Conservation (phyloP, 2,113 vertebrate genomes). For the Nothoprocta perdicaria region DNA sequence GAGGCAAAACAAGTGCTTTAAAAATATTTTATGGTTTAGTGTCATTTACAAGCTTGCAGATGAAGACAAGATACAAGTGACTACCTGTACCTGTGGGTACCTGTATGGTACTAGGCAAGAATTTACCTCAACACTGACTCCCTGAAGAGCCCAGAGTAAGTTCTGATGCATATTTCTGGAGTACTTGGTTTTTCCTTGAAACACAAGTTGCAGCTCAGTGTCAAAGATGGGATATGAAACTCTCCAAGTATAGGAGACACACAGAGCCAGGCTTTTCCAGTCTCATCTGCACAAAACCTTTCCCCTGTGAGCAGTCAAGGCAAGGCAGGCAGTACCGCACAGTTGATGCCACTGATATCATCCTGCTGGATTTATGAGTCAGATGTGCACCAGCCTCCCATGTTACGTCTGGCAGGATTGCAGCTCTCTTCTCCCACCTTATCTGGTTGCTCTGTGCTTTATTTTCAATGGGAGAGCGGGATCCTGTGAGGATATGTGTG, state of each 20-base stretch:
- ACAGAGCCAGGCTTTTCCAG: neutral
- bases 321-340: neutral
- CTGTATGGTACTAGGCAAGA: neutral
- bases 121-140: accelerated
- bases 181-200: neutral
- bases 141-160: neutral
- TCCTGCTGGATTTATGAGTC: neutral
- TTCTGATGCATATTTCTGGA: neutral
- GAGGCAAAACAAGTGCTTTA: neutral
- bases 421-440: neutral
- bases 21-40: neutral
- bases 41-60: neutral
- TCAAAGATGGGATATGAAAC: neutral
- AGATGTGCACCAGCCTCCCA: neutral
- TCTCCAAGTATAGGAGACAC: neutral
- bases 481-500: neutral
- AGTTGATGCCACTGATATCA: accelerated
- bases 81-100: neutral
- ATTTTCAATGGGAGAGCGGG: neutral
- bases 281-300: neutral
- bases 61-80: neutral
- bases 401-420: neutral
- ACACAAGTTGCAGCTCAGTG: neutral
- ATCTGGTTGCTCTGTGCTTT: neutral
- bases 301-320: accelerated